Evolutionary conservation across 64 coral and sea anemone species (phyloP).

Genomic region (Hydrozoanthus tunicans): DNA sequence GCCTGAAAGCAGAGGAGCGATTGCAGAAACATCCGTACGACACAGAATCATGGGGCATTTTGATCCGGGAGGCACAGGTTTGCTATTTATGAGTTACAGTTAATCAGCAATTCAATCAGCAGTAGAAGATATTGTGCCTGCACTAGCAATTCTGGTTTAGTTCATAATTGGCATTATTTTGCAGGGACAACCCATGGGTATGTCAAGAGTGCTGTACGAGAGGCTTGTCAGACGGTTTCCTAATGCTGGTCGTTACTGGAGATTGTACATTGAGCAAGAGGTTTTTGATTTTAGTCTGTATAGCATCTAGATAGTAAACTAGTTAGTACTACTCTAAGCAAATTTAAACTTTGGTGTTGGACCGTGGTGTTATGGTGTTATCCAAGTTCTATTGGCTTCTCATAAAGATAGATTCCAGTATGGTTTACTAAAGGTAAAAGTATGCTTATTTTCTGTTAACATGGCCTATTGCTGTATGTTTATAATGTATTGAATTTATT

Average conservation of each 20-base stretch:
- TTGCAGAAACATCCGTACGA: constrained; percentile 92
- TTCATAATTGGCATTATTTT: neutral
- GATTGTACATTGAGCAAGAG: constrained; percentile 99
- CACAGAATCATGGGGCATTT: constrained; percentile 95
- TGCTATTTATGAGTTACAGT: neutral
- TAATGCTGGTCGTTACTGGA: constrained; percentile 94
- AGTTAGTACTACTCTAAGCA: neutral
- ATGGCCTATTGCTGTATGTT: neutral
- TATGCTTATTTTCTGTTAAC: neutral
- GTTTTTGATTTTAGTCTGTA: constrained; percentile 90
- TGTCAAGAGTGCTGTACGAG: constrained; percentile 86
- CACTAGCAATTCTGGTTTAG: too few species aligned
- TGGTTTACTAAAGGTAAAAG: too few species aligned
- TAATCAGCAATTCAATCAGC: too few species aligned
- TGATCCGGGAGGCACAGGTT: constrained; percentile 98
- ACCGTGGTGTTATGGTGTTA: neutral
- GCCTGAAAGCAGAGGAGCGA: constrained; percentile 86
- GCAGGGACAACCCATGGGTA: constrained; percentile 71
- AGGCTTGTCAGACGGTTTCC: constrained; percentile 91
- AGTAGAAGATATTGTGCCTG: too few species aligned
- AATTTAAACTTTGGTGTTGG: neutral
- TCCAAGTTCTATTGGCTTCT: neutral
- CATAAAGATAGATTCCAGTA: neutral
- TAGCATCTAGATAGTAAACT: constrained; percentile 1
- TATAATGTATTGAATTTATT: constrained; percentile 31